Percentiles rank a stretch among this genome's conserved stretches.
Conservation (phyloP, 2,888 invertebrate genomes). For the Apamea monoglypha region DNA sequence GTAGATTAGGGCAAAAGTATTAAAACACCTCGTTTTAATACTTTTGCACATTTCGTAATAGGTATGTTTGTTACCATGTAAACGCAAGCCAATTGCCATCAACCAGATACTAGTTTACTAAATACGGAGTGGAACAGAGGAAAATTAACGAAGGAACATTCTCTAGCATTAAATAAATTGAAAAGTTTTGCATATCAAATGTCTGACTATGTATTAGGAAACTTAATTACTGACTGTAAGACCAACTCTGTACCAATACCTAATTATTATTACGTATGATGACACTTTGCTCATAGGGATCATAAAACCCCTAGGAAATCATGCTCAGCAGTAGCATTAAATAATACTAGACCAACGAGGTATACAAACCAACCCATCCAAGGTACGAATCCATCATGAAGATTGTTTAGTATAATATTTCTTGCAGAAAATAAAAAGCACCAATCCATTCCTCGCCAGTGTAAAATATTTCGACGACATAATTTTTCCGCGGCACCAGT, state of each 20-base stretch:
- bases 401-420: neutral
- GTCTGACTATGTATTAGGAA: neutral
- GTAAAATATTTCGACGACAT: constrained; percentile 25
- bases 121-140: neutral
- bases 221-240: neutral
- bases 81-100: neutral
- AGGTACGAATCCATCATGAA: neutral
- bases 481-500: constrained; percentile 17
- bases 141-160: neutral
- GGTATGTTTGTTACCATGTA: neutral
- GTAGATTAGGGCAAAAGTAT: neutral
- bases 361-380: too few relatives aligned
- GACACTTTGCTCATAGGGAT: neutral
- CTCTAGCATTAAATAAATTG: neutral
- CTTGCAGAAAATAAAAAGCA: neutral
- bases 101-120: neutral
- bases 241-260: neutral
- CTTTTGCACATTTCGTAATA: neutral
- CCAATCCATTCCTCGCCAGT: neutral
- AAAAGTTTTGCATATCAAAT: neutral
- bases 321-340: too few relatives aligned
- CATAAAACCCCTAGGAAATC: too few relatives aligned
- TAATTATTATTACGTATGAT: neutral
- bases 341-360: neutral
- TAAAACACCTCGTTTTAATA: too few relatives aligned